Base-by-base conservation (phyloP, 2,888 invertebrate genomes). In the Thereva nobilitata region DNA sequence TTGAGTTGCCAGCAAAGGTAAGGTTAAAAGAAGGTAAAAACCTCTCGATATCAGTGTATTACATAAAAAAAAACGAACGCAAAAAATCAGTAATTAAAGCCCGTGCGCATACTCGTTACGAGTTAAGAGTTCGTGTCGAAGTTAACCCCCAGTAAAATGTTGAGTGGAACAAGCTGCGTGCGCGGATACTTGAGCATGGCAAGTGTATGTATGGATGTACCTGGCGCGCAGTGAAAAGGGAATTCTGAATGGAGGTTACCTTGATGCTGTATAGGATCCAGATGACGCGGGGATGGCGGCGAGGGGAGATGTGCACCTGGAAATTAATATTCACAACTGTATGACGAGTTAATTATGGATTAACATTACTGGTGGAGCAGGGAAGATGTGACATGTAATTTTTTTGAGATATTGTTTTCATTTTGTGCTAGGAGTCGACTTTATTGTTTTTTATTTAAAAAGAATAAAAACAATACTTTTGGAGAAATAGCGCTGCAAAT, bases 301-400 rank as follows among this genome's bases (percentile, higher is more conserved):
- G 23, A 45, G 9, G n/a, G 34, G 23, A 41, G 53, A 35, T 6
- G 37, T 54, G n/a, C 47, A 8, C 37, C 12, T 40, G 37, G n/a
- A 45, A 64, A 64, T 64, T 61, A 61, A 61, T 64, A 64, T 64
- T 54, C 64, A 64, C 54, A 53, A 55, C 38, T 55, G 52, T 55
- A 54, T 64, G 64, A 64, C 54, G 54, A 64, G 34, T 64, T 64
- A 64, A 64, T 64, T 64, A 64, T 54, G 55, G 54, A 64, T 64
- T 64, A 45, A 64, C 61, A 50, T 50, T 61, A 50, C 49, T 61
- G 49, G 59, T 23, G 23, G 23, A 23, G 23, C 23, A 23, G 23
- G 1, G 23, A 23, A 23, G 23, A 23, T 23, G 23, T 23, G 23
- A 23, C 23, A 23, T 23, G 23, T 23, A 23, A 23, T 23, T 23